Evolutionary conservation across 2,113 vertebrate species (phyloP).

Genomic region (Tringa solitaria): DNA sequence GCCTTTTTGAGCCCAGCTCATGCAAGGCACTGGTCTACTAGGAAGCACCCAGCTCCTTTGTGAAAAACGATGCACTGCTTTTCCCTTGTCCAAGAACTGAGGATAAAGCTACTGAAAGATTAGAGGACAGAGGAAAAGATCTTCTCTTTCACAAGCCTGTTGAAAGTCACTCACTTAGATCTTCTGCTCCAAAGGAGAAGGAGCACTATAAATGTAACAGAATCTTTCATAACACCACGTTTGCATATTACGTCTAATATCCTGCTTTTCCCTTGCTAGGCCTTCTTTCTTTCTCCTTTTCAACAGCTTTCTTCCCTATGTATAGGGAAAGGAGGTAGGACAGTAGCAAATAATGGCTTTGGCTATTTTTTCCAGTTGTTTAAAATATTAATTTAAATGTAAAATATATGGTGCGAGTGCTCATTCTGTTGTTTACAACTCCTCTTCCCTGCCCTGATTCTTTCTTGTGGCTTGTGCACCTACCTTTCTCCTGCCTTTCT

Average conservation of each 20-base stretch:
- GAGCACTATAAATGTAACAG: background rate
- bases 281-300: background rate
- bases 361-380: background rate
- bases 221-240: accelerated
- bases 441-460: background rate
- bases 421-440: background rate
- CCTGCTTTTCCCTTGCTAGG: background rate
- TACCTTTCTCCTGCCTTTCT: background rate
- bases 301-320: background rate
- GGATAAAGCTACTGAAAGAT: background rate
- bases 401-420: background rate
- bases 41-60: background rate
- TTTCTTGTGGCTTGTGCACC: background rate
- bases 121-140: background rate
- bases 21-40: background rate
- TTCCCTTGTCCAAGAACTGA: background rate
- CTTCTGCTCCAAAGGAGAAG: background rate
- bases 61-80: background rate
- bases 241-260: background rate
- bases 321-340: background rate
- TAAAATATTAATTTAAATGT: background rate
- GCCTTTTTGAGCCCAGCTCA: background rate
- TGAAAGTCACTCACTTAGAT: background rate
- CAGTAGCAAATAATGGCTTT: background rate
- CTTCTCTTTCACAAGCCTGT: background rate